phyloP scores from a whole-genome alignment of 2,797 vertebrate genomes.

The Lagorchestes hirsutus region DNA sequence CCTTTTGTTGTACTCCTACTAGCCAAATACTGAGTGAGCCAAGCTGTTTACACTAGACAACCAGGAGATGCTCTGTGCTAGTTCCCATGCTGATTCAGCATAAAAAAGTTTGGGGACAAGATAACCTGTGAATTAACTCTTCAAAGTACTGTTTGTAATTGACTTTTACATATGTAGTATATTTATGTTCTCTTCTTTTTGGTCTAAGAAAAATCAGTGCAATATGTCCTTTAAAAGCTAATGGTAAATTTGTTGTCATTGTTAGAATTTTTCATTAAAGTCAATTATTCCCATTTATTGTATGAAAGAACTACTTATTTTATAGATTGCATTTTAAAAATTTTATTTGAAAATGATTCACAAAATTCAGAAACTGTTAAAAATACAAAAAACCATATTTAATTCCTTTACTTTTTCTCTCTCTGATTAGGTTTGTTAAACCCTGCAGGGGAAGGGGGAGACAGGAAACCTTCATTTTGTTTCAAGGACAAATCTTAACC shows the following conservation, averaged over 20 bases:
- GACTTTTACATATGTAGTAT: neutral
- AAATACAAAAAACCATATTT: neutral
- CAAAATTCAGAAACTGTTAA: slow-evolving; percentile 34
- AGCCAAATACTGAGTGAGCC: slow-evolving; percentile 46
- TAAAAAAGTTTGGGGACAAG: slow-evolving; percentile 37
- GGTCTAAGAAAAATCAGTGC: slow-evolving; percentile 51
- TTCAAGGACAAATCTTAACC: slow-evolving; percentile 25
- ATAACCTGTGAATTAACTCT: slow-evolving; percentile 43
- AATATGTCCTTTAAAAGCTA: slow-evolving; percentile 49
- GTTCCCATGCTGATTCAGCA: slow-evolving; percentile 61
- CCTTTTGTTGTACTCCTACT: slow-evolving; percentile 50
- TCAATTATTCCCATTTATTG: slow-evolving; percentile 38
- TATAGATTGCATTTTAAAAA: slow-evolving; percentile 65
- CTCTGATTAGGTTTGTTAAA: neutral
- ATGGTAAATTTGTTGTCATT: slow-evolving; percentile 58
- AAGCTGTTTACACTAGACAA: slow-evolving; percentile 42
- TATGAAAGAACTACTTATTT: slow-evolving; percentile 44
- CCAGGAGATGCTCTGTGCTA: slow-evolving; percentile 44
- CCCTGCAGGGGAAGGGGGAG: neutral
- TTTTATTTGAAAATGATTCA: slow-evolving; percentile 55
- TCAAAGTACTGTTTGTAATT: neutral
- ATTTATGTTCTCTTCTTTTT: slow-evolving; percentile 8
- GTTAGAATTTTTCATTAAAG: slow-evolving; percentile 32
- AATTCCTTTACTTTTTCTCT: neutral
- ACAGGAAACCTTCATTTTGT: neutral